Evolutionary conservation across 2,888 invertebrate species (phyloP).

Genomic region (Lutraria lutraria): DNA sequence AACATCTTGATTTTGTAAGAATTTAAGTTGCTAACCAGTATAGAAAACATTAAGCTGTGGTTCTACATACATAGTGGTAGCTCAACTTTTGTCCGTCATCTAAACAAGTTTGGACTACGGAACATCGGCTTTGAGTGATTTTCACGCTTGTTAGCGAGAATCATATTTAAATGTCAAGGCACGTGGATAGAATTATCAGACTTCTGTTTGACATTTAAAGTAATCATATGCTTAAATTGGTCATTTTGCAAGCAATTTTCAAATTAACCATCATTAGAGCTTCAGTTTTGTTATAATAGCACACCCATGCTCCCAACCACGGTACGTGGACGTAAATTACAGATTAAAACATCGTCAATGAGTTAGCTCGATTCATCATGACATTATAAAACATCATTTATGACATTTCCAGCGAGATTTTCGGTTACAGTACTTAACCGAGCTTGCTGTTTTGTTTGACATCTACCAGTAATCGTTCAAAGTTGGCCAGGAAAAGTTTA

Average conservation of each 20-base stretch:
- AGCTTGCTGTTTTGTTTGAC: background rate
- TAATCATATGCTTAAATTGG: slow-evolving; percentile 68
- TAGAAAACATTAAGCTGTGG: no score
- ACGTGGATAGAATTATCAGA: slow-evolving; percentile 57
- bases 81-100: no score
- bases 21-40: no score
- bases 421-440: background rate
- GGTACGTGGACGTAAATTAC: slow-evolving; percentile 33
- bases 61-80: no score
- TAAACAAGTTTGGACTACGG: background rate
- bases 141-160: slow-evolving; percentile 23
- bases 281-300: slow-evolving; percentile 17
- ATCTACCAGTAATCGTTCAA: background rate
- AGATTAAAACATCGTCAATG: slow-evolving; percentile 30
- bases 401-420: slow-evolving; percentile 31
- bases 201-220: slow-evolving; percentile 62
- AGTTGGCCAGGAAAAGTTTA: background rate
- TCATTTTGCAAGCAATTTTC: slow-evolving; percentile 70
- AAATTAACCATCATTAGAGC: slow-evolving; percentile 63
- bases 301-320: slow-evolving; percentile 17
- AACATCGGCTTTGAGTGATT: background rate
- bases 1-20: no score
- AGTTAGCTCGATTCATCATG: slow-evolving; percentile 15
- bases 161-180: slow-evolving; percentile 42
- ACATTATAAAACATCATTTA: slow-evolving; percentile 3